Base-by-base conservation (phyloP, 2,113 vertebrate genomes). In the Chamaea fasciata region DNA sequence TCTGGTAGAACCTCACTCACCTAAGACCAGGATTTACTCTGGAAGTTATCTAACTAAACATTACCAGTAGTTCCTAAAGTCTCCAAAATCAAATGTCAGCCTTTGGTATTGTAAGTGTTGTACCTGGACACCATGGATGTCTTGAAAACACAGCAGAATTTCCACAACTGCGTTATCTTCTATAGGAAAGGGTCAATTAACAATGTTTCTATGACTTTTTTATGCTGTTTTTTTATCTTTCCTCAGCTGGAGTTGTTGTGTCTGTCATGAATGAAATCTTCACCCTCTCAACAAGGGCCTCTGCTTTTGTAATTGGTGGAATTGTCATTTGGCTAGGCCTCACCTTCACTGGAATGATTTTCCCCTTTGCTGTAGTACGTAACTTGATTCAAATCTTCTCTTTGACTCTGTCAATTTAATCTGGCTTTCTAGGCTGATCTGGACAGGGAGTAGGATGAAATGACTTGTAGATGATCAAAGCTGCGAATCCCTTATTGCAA, bases 361-460 rank as follows among this genome's bases (percentile, higher is more conserved):
- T 98, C 65, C 97, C 97, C 37, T 97, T 97, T 80, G 82, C 94
- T 73, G 95, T 97, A 3, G 96, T 98, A 94, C 30, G 97, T 96
- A 91, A 83, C 24, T 87, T 64, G 5, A 56, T 79, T 91, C 10
- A 56, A 83, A 75, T 56, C 15, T 95, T 71, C 70, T 91, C 52
- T 81, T 89, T 70, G 15, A 46, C 19, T 62, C 23, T 76, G 19
- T 44, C 56, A 56, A 0, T 87, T 87, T 64, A 73, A 87, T 82
- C 39, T 81, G 28, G 2, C 27, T 82, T 92, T 76, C 84, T 53
- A 79, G 62, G 53, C 20, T 79, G 65, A 20, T 83, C 33, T 87
- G 49, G 65, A 56, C 37, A 82, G 60, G 19, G 33, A 84, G 27
- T 49, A 53, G 57, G 69, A 84, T 71, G 28, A 70, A 91, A 77